Evolutionary conservation across 2,113 vertebrate genomes (phyloP).

Genomic region (Muntiacus muntjak): DNA sequence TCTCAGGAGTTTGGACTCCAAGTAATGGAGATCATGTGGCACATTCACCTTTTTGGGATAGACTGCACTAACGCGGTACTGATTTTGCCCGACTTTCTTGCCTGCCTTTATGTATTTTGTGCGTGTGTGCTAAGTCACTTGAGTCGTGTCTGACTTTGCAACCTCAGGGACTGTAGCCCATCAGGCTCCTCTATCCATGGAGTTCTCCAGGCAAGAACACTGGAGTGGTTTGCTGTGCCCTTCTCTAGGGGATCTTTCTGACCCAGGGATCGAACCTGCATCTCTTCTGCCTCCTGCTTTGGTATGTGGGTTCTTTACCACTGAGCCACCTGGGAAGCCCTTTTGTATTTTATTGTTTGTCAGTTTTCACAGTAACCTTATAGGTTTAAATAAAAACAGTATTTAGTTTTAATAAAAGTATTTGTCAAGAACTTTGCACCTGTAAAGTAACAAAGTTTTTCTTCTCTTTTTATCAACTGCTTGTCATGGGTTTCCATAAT

Average conservation of each 20-base stretch:
- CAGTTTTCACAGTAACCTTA: not conserved
- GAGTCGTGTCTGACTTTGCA: not conserved
- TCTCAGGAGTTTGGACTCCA: not conserved
- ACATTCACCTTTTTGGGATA: not conserved
- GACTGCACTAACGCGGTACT: not conserved
- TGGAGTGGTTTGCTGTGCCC: not conserved
- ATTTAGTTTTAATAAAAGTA: conserved; percentile 47
- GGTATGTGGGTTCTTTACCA: not conserved
- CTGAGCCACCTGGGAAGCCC: not conserved
- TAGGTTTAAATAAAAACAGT: not conserved
- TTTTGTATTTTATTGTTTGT: not conserved
- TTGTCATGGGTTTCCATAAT: not conserved
- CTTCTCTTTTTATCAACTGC: not conserved
- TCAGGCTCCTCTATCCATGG: not conserved
- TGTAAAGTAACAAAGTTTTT: not conserved
- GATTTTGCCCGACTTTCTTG: not conserved
- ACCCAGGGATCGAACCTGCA: not conserved
- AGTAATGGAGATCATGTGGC: not conserved
- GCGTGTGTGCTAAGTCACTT: not conserved
- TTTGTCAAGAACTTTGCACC: not conserved
- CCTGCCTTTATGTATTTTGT: not conserved
- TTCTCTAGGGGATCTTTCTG: not conserved
- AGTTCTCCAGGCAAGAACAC: not conserved
- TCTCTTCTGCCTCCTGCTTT: not conserved
- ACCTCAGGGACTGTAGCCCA: not conserved